Evolutionary conservation across 2,888 invertebrate genomes (phyloP), one percentile per base, ranked within the genome.

Genomic region (Malthinus seriepunctatus): DNA sequence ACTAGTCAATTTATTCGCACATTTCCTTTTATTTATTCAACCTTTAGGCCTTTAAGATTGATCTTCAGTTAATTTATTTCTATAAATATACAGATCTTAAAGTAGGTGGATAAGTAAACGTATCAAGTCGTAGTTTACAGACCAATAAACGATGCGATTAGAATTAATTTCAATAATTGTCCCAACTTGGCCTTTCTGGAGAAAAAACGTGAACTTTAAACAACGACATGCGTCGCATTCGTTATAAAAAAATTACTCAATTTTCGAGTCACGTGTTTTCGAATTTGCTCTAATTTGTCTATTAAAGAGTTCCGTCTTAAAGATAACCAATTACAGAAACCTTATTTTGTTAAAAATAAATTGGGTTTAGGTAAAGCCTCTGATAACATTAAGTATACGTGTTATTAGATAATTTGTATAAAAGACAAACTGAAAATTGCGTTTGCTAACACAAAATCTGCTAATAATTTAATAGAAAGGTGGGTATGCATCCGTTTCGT

Each of bases 21-120:
- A 60, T 72, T 23, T 64, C 63, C 72, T 72, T 73, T 69, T 72
- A 71, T 72, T 72, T 70, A 73, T 65, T 68, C 65, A 65, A 69
- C 71, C 71, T 51, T 66, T 57, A 67, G 73, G 71, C 70, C 68
- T 70, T 64, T 67, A 67, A 67, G 65, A 64, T 63, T 67, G 67
- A 48, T 58, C 55, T 42, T 12, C 50, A 42, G 44, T 49, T 55
- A 42, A 58, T 55, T 59, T 62, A 55, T 55, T 59, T 56, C 51
- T 51, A 50, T 51, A 55, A 62, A 58, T 55, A 62, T 49, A 59
- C 58, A 51, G 48, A 42, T 35, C 47, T 56, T 52, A 56, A 52
- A 60, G 45, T 49, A 51, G 48, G 44, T 23, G 23, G 23, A 23
- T 23, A 23, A 23, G 23, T 23, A 23, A 23, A 23, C 23, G 23